These are phyloP conservation scores for Drosophila merina DNA, from an alignment of 2,888 invertebrate genomes.

Conservation along the genomic window DNA sequence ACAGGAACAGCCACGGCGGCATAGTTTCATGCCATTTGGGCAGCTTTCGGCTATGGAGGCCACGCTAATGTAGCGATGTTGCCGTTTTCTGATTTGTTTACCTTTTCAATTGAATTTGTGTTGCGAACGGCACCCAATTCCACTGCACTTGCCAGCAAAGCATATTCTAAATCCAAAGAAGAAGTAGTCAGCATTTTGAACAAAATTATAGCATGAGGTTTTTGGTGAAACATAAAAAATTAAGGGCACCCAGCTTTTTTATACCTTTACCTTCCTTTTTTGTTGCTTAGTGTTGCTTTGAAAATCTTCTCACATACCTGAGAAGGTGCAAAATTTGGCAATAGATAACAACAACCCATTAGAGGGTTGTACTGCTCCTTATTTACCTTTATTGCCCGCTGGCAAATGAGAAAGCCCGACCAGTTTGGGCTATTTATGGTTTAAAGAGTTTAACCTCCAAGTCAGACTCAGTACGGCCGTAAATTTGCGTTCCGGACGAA, in stretches of 20 bases:
- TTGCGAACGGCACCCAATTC: constrained; percentile 37
- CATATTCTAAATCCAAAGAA: neutral
- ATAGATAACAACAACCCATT: constrained; percentile 58
- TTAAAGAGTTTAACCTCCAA: constrained; percentile 49
- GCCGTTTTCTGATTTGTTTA: constrained; percentile 69
- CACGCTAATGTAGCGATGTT: constrained; percentile 64
- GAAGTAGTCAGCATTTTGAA: neutral
- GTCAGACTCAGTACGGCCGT: constrained; percentile 26
- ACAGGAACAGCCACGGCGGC: constrained; percentile 37
- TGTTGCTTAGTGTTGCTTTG: constrained; percentile 32
- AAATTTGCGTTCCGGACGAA: constrained; percentile 43
- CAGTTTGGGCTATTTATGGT: constrained; percentile 52
- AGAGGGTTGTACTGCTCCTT: constrained; percentile 15
- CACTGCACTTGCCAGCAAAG: constrained; percentile 58
- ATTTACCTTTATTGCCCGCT: constrained; percentile 26
- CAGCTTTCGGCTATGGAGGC: constrained; percentile 34
- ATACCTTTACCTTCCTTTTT: neutral
- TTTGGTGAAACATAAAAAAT: neutral
- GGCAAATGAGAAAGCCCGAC: constrained; percentile 50
- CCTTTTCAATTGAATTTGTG: constrained; percentile 64
- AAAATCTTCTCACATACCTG: constrained; percentile 39
- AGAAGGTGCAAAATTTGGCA: constrained; percentile 50
- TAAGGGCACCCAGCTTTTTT: neutral
- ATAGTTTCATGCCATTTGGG: constrained; percentile 49
- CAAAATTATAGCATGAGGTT: neutral